Base-by-base conservation (phyloP, 1,140 invertebrate species). In the Danaus melanippus region DNA sequence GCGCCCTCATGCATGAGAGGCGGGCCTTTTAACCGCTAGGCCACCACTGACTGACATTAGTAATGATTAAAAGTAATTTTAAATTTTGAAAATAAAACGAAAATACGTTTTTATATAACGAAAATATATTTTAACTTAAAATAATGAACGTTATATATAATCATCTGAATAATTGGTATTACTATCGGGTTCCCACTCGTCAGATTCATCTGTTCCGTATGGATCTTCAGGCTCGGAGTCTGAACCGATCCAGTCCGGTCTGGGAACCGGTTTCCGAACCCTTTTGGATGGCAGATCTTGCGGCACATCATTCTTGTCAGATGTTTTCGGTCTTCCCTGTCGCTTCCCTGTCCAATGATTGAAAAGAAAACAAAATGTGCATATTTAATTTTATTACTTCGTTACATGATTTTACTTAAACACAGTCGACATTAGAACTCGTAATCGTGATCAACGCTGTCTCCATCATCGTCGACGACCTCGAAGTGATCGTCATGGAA, bases 381-480 rank as follows among this genome's bases (percentile, higher is more conserved):
- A 32, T 32, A 32, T 32, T 32, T 32, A 32, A 4, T 32, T 32
- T 32, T 32, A 32, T 32, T 32, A 32, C 0, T 32, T 32, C 21
- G 21, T 2, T 32, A 32, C 21, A 32, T 32, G 21, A 32, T 32
- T 32, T 32, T 5, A 7, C 21, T 32, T 32, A 32, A 32, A 32
- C 21, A 32, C 21, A 32, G 4, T 32, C 4, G 21, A 7, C 21
- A 32, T 74, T 67, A 81, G 45, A 83, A 84, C 48, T 85, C 82
- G 44, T 84, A 85, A 67, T 84, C 82, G 55, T 64, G 76, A 56
- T 85, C 82, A 39, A 80, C 82, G 56, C 76, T 84, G 50, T 85
- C 79, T 4, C 76, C 80, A 40, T 85, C 82, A 0, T 69, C 74
- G 52, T 85, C 82, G 15, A 76, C 76, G 0, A 74, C 70, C 60